phyloP scores from a whole-genome alignment of 2,113 vertebrate species.

The Hymenochirus boettgeri region DNA sequence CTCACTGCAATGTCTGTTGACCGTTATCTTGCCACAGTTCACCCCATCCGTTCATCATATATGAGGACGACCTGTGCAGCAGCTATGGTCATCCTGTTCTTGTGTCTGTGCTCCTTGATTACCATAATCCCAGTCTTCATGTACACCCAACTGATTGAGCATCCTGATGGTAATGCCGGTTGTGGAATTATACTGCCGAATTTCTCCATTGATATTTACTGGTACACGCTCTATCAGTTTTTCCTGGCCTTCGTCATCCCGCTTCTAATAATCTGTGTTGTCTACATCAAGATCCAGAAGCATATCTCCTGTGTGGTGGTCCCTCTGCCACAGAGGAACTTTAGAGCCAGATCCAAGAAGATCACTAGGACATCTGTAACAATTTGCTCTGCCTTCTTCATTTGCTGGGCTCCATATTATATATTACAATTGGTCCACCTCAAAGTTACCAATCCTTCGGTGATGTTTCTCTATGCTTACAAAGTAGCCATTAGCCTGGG shows the following conservation, averaged over 20 bases:
- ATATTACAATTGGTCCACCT: constrained; percentile 41
- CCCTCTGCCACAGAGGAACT: constrained; percentile 32
- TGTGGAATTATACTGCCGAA: constrained; percentile 41
- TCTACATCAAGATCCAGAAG: constrained; percentile 39
- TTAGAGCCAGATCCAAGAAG: constrained; percentile 31
- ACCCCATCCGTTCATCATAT: constrained; percentile 33
- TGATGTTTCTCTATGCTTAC: constrained; percentile 32
- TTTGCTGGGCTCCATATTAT: constrained; percentile 41
- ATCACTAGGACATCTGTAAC: constrained; percentile 34
- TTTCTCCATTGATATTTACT: constrained; percentile 34
- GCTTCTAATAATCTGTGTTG: constrained; percentile 32
- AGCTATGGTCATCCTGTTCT: constrained; percentile 28
- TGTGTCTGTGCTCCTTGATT: constrained; percentile 32
- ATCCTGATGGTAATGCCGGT: constrained; percentile 36
- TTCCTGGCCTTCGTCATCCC: constrained; percentile 40
- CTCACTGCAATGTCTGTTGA: constrained; percentile 39
- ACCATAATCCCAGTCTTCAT: constrained; percentile 38
- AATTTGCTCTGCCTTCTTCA: constrained; percentile 34
- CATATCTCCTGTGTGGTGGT: constrained; percentile 35
- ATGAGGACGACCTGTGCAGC: constrained; percentile 34
- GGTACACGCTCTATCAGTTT: constrained; percentile 42
- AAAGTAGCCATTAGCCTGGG: constrained; percentile 40
- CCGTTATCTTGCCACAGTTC: constrained; percentile 38
- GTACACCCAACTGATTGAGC: constrained; percentile 38
- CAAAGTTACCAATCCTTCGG: constrained; percentile 20